Conservation (phyloP, 2,113 vertebrate species). For the Panthera uncia region DNA sequence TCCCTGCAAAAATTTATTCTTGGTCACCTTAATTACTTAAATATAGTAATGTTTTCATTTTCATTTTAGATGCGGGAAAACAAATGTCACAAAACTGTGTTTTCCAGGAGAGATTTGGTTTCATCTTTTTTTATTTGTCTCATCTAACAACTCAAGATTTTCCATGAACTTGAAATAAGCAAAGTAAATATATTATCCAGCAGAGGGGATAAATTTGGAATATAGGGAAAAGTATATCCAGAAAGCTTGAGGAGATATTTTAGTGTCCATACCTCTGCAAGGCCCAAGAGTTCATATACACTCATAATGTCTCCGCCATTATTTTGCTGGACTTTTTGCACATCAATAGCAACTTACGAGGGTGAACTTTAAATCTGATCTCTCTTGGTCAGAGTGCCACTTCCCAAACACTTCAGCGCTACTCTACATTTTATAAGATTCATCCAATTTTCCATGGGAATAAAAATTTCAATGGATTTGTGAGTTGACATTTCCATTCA, state of each 20-base stretch:
- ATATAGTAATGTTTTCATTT: neutral
- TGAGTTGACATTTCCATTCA: constrained; percentile 40
- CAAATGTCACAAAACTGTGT: neutral
- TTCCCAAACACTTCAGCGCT: neutral
- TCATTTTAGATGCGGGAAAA: neutral
- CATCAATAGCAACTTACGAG: neutral
- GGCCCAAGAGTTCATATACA: neutral
- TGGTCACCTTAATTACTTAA: neutral
- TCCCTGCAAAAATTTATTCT: neutral
- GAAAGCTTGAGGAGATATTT: neutral
- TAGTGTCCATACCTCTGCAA: neutral
- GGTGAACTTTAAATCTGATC: constrained; percentile 20
- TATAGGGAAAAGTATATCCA: neutral
- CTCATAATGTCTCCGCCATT: neutral
- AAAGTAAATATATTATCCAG: neutral
- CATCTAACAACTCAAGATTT: neutral
- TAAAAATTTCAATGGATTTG: constrained; percentile 3
- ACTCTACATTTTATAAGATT: neutral
- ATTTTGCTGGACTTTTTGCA: neutral
- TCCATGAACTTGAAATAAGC: neutral
- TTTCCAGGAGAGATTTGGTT: neutral
- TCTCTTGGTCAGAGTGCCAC: neutral
- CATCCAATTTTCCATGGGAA: neutral
- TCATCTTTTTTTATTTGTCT: neutral
- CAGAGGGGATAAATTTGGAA: neutral